Evolutionary conservation across 2,888 invertebrate genomes (phyloP), one percentile per base, ranked within the genome.

Genomic region (Phaonia tiefii): DNA sequence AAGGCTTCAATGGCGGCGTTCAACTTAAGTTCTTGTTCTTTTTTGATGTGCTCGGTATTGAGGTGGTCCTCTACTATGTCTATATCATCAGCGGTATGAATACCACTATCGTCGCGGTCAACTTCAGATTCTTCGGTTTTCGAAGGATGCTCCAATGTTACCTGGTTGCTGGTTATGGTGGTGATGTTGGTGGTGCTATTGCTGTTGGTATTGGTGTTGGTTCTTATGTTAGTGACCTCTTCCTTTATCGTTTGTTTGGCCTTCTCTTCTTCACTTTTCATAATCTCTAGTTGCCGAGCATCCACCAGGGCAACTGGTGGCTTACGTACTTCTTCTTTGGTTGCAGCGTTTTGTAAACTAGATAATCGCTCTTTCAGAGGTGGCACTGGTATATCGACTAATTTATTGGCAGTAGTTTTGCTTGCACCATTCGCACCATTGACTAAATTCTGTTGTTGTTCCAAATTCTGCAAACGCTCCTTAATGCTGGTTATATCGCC

Each of bases 81-180:
- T 5, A 87, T 87, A 60, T 89, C 96, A 87, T 95, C 94, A 8
- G 95, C 95, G 25, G 95, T 96, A 86, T 96, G 96, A 83, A 89
- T 90, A 66, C 90, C 90, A 84, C 90, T 90, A 74, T 96, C 96
- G 90, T 96, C 96, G 49, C 85, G 85, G 56, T 86, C 81, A 94
- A 93, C 89, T 13, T 56, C 17, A 8, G 26, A 56, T 22, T 60
- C 11, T 72, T 49, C 11, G 56, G 70, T 5, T 84, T 82, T 7
- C 83, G 84, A n/a, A 82, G 83, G 13, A 83, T 84, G 83, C n/a
- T n/a, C 17, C 42, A n/a, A n/a, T 37, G 37, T 44, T 25, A 46
- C 31, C 46, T n/a, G 25, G 15, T 26, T 4, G 25, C 1, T 49
- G 7, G 2, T 44, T 26, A 1, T 39, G 46, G 42, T 60, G 72